Evolutionary conservation across 1,140 invertebrate genomes (phyloP).

Genomic region (Andrena cerasifolii): DNA sequence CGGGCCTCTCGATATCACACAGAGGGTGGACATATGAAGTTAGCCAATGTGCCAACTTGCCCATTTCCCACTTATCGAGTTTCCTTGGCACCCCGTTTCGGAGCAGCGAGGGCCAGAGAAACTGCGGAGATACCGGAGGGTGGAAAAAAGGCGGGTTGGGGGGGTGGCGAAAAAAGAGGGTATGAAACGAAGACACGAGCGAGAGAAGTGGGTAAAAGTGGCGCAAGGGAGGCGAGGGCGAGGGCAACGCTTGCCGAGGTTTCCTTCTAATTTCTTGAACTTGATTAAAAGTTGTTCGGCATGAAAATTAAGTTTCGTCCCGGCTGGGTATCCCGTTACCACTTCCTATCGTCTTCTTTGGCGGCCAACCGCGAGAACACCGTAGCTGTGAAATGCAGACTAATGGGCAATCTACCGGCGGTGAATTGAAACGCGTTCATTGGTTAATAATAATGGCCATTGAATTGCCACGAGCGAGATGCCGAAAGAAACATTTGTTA

Average conservation of each 20-base stretch:
- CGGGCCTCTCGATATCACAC: slow-evolving; percentile 66
- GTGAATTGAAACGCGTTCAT: background rate
- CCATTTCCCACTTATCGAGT: slow-evolving; percentile 76
- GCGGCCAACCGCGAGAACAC: slow-evolving; percentile 11
- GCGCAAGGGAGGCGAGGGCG: slow-evolving; percentile 18
- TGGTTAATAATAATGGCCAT: background rate
- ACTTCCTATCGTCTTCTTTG: slow-evolving; percentile 31
- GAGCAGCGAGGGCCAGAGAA: slow-evolving; percentile 20
- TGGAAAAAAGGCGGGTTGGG: background rate
- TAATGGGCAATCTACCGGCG: background rate
- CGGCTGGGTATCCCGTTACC: slow-evolving; percentile 61
- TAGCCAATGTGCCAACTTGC: slow-evolving; percentile 72
- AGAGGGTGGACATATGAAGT: slow-evolving; percentile 69
- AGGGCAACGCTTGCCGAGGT: slow-evolving; percentile 56
- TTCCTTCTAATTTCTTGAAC: slow-evolving; percentile 77
- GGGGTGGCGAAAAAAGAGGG: slow-evolving; percentile 2
- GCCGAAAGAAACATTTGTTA: too few relatives aligned
- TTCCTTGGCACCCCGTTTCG: slow-evolving; percentile 50
- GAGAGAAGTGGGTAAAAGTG: background rate
- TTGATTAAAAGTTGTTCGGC: slow-evolving; percentile 77
- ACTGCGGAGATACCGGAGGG: slow-evolving; percentile 12
- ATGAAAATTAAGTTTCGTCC: slow-evolving; percentile 75
- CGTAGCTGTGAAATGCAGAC: slow-evolving; percentile 16
- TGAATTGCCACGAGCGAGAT: too few relatives aligned
- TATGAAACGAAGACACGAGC: slow-evolving; percentile 1